Evolutionary conservation across 1,140 invertebrate genomes (phyloP).

Genomic region (Bombus affinis): DNA sequence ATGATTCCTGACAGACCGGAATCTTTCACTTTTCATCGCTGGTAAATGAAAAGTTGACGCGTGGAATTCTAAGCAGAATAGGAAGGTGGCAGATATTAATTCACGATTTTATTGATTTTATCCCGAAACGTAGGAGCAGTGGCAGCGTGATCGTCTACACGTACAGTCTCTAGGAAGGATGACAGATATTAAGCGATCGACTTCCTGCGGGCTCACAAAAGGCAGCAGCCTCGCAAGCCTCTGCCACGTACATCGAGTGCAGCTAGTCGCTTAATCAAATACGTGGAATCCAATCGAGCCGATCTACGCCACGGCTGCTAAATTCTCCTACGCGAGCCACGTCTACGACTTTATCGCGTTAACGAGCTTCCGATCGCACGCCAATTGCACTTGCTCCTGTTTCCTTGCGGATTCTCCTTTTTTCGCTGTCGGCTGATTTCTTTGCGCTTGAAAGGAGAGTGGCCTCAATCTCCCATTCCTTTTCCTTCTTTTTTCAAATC

Average conservation of each 20-base stretch:
- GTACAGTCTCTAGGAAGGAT: not conserved
- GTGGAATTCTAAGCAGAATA: no score
- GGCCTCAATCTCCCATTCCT: no score
- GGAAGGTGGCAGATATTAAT: no score
- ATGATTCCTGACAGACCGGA: no score
- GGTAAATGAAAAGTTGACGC: no score
- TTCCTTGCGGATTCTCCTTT: not conserved
- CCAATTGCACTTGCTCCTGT: not conserved
- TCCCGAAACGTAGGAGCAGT: no score
- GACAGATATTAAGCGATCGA: slow-evolving; percentile 35
- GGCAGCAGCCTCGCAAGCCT: no score
- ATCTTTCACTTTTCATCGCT: no score
- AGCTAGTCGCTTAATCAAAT: slow-evolving; percentile 25
- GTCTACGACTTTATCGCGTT: slow-evolving; percentile 4
- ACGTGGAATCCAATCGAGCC: slow-evolving; percentile 21
- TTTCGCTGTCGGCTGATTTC: not conserved
- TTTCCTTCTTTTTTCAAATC: no score
- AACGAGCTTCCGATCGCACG: slow-evolving; percentile 20
- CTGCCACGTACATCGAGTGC: slow-evolving; percentile 1
- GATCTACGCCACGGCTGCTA: not conserved
- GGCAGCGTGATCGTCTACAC: not conserved
- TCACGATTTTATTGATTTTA: no score
- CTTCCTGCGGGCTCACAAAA: not conserved
- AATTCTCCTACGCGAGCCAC: not conserved
- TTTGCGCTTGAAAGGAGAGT: no score